Conservation (phyloP, 2,113 vertebrate genomes). For the Cryptomyrus ogoouensis region DNA sequence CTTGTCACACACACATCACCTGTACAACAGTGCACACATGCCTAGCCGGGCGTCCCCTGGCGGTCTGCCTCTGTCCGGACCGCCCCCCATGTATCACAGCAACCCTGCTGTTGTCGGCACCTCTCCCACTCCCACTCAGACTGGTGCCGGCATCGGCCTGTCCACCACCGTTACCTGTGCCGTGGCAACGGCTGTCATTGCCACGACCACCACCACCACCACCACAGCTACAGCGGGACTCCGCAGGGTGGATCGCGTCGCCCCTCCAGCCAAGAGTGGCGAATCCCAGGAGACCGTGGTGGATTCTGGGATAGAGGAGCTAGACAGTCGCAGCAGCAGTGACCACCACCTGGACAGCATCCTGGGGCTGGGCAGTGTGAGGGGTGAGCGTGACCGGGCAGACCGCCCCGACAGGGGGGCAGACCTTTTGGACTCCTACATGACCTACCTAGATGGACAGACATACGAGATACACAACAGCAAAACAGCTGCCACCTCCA, state of each 20-base stretch:
- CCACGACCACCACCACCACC: constrained; percentile 26
- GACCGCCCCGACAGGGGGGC: constrained; percentile 43
- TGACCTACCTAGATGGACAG: constrained; percentile 84
- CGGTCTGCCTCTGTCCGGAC: constrained; percentile 44
- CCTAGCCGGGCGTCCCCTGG: constrained; percentile 59
- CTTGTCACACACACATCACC: constrained; percentile 60
- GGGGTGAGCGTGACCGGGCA: constrained; percentile 38
- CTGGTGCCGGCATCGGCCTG: constrained; percentile 40
- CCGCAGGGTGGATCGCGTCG: constrained; percentile 49
- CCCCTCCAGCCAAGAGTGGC: constrained; percentile 50
- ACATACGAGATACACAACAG: constrained; percentile 73
- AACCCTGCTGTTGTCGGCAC: constrained; percentile 35
- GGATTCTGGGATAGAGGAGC: constrained; percentile 86
- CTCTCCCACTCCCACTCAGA: constrained; percentile 36
- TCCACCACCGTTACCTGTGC: constrained; percentile 40
- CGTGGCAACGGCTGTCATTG: constrained; percentile 47
- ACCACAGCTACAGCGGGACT: constrained; percentile 33
- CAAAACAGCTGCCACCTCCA: constrained; percentile 53
- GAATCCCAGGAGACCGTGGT: constrained; percentile 77
- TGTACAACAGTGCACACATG: constrained; percentile 56
- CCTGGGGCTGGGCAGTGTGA: constrained; percentile 53
- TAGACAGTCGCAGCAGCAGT: constrained; percentile 87
- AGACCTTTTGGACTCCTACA: constrained; percentile 84
- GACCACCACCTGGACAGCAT: constrained; percentile 87
- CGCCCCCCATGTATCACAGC: constrained; percentile 54